Evolutionary conservation across 2,888 invertebrate species (phyloP), one percentile per base, ranked within the genome.

Genomic region (Pelosia muscerda): DNA sequence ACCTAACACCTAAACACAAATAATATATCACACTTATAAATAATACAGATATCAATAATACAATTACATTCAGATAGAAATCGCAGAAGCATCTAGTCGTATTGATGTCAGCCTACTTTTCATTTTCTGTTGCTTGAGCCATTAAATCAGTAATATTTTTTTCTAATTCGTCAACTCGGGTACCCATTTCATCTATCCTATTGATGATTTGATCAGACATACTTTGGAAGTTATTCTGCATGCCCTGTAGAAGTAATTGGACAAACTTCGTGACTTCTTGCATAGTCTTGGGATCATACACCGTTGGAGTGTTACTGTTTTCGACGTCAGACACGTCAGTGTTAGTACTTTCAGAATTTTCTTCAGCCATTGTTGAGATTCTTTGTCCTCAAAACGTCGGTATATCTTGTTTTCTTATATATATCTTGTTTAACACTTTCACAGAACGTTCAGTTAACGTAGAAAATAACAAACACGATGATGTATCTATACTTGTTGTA

Each of bases 141-240:
- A 99, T 99, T 71, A 99, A 95, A 89, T 99, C 99, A 23, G 98
- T 98, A 80, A 99, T 99, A 91, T 99, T 99, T 92, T 99, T 99
- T 92, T 99, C 99, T 81, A 99, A 95, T 90, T 99, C 99, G 91
- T 99, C 99, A 84, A 99, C 99, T 79, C 99, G 96, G 82, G 97
- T 98, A 23, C 99, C 99, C 99, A 99, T 99, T 91, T 99, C 99
- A 95, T 99, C 99, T 95, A 99, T 98, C 95, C 98, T 96, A 84
- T 97, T 97, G 82, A 99, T 97, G 79, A 99, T 99, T 94, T 99
- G 99, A 92, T 99, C 99, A 1, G 99, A 99, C 99, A 99, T 99
- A 75, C 97, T 97, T 93, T 99, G 99, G 90, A 99, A 99, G 91
- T 99, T 99, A 86, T 99, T 99, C 92, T 99, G 99, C 95, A 99